These are phyloP conservation scores for Odobenus rosmarus DNA, from an alignment of 2,113 vertebrate species.

Conservation along the genomic window DNA sequence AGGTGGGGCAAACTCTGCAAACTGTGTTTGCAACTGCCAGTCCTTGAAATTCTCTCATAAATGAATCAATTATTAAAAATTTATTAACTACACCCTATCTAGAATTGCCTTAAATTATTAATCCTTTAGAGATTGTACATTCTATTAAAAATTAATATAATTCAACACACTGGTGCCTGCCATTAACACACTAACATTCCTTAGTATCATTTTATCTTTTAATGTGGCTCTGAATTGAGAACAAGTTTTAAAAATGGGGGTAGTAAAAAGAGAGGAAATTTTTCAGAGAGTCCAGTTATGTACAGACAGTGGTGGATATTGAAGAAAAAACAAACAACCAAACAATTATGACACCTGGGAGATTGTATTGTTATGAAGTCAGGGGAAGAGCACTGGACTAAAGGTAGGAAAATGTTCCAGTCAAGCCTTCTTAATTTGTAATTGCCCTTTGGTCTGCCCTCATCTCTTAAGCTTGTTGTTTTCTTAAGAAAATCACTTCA, in stretches of 20 bases:
- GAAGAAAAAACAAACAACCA: not conserved
- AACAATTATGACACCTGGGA: not conserved
- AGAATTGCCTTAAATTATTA: not conserved
- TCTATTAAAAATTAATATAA: not conserved
- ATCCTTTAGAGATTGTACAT: not conserved
- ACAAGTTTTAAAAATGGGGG: not conserved
- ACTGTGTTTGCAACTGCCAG: not conserved
- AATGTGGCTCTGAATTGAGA: not conserved
- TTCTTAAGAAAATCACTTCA: slow-evolving; percentile 2
- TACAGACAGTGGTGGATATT: not conserved
- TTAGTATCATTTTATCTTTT: not conserved
- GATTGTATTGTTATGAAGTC: not conserved
- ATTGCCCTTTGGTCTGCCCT: not conserved
- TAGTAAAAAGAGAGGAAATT: not conserved
- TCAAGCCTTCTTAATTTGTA: not conserved
- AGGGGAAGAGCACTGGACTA: not conserved
- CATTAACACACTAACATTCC: not conserved
- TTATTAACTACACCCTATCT: not conserved
- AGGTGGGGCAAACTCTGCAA: too few relatives aligned
- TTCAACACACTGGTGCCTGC: not conserved
- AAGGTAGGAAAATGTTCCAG: not conserved
- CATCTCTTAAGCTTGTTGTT: not conserved
- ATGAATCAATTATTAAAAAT: not conserved
- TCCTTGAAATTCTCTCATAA: not conserved
- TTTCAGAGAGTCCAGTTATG: not conserved